These are phyloP conservation scores for Mycalesis mineus DNA, from an alignment of 2,888 invertebrate genomes.

Conservation along the genomic window DNA sequence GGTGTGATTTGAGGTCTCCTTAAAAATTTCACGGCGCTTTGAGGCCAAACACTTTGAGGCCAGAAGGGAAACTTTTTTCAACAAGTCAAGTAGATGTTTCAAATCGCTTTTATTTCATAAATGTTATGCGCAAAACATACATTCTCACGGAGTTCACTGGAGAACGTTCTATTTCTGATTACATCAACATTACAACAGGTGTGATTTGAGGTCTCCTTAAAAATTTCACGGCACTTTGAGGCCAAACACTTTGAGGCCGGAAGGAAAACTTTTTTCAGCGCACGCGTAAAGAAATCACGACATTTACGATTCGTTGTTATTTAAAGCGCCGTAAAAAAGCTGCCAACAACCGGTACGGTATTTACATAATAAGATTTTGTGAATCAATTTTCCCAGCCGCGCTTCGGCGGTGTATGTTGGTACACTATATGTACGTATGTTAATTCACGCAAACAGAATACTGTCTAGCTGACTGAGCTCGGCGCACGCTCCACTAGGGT, in stretches of 20 bases:
- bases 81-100: too few species aligned
- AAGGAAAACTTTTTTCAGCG: neutral
- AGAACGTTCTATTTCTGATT: too few species aligned
- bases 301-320: conserved; percentile 5
- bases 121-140: too few species aligned
- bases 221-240: neutral
- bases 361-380: conserved; percentile 1
- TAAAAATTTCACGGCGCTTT: neutral
- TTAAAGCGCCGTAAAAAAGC: conserved; percentile 1
- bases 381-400: neutral
- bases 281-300: neutral
- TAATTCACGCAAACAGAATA: neutral
- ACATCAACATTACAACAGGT: neutral
- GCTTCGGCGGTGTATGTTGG: neutral
- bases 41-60: neutral
- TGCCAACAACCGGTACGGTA: neutral
- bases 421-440: neutral
- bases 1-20: neutral
- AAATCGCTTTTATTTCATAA: neutral
- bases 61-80: neutral
- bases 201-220: neutral
- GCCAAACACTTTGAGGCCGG: neutral
- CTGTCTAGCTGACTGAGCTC: neutral
- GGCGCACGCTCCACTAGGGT: neutral
- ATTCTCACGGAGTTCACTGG: too few species aligned